Evolutionary conservation across 2,888 invertebrate genomes (phyloP).

Genomic region (Scaptomyza caliginosa): DNA sequence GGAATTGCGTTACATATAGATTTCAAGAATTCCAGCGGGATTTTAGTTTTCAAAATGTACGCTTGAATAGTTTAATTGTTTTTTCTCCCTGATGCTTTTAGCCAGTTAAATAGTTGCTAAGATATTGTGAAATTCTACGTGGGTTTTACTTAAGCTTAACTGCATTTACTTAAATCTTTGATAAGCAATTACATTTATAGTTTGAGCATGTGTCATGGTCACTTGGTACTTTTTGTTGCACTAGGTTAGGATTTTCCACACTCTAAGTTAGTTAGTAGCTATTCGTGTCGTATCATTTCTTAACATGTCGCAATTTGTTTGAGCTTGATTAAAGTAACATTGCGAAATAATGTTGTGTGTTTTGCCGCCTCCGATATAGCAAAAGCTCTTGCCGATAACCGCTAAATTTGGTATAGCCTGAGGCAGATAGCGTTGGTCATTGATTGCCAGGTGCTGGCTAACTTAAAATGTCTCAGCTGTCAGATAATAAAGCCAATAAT

Average conservation of each 20-base stretch:
- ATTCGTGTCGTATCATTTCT: conserved; percentile 2
- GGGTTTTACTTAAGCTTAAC: conserved; percentile 20
- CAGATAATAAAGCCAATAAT: too few species aligned
- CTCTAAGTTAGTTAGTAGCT: neutral
- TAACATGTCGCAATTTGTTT: conserved; percentile 7
- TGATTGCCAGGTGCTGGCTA: neutral
- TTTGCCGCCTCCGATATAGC: conserved; percentile 1
- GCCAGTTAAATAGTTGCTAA: neutral
- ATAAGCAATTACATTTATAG: conserved; percentile 12
- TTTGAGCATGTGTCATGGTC: conserved; percentile 7
- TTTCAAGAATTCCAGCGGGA: conserved; percentile 18
- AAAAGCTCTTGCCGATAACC: neutral
- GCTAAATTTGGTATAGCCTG: too few species aligned
- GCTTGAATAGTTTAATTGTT: neutral
- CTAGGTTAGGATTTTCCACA: conserved; percentile 61
- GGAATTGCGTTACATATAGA: neutral
- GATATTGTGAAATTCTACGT: conserved; percentile 23
- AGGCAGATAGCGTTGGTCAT: neutral
- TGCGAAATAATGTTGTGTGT: conserved; percentile 27
- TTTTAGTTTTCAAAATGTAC: neutral
- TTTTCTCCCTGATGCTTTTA: neutral
- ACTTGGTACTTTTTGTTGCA: conserved; percentile 40
- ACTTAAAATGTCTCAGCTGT: neutral
- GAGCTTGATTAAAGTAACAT: conserved; percentile 30
- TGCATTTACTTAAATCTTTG: conserved; percentile 18